Percentiles rank a stretch among this genome's conserved stretches.
Evolutionary conservation across 2,888 invertebrate genomes (phyloP).

Genomic region (Sylvicola fuscatus): DNA sequence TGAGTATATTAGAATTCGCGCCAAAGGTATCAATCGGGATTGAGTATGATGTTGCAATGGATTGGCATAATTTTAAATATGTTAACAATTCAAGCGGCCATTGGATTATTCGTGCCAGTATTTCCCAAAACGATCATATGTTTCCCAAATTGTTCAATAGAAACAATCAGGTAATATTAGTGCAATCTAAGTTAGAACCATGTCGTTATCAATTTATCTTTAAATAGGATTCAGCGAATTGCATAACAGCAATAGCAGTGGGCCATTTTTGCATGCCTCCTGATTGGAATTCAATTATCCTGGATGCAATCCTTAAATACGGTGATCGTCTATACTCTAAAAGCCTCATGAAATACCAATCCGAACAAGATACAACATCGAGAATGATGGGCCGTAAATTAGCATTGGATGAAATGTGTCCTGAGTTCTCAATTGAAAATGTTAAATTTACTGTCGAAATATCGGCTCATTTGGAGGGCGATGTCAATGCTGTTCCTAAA

Average conservation of each 20-base stretch:
- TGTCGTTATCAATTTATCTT: constrained; percentile 11
- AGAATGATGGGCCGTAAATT: constrained; percentile 8
- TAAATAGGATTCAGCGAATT: constrained; percentile 29
- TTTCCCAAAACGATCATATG: constrained; percentile 10
- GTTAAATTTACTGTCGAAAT: constrained; percentile 1
- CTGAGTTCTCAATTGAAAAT: constrained; percentile 12
- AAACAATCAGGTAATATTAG: constrained; percentile 22
- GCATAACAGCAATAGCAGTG: constrained; percentile 35
- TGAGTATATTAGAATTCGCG: constrained; percentile 4
- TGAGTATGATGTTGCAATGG: neutral
- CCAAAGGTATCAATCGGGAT: neutral
- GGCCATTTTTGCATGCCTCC: constrained; percentile 32
- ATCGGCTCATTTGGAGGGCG: neutral
- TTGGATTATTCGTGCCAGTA: constrained; percentile 9
- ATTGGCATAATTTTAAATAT: constrained; percentile 5
- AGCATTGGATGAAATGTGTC: constrained; percentile 14
- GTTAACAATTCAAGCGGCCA: constrained; percentile 2
- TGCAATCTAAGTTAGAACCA: no score
- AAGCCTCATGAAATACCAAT: constrained; percentile 5
- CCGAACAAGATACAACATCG: neutral
- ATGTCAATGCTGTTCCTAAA: neutral
- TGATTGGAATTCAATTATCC: constrained; percentile 32
- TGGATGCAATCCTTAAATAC: constrained; percentile 39
- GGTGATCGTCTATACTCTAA: constrained; percentile 37
- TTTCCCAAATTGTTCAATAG: constrained; percentile 16